Evolutionary conservation across 2,888 invertebrate genomes (phyloP).

Genomic region (Acanthoscelides obtectus): DNA sequence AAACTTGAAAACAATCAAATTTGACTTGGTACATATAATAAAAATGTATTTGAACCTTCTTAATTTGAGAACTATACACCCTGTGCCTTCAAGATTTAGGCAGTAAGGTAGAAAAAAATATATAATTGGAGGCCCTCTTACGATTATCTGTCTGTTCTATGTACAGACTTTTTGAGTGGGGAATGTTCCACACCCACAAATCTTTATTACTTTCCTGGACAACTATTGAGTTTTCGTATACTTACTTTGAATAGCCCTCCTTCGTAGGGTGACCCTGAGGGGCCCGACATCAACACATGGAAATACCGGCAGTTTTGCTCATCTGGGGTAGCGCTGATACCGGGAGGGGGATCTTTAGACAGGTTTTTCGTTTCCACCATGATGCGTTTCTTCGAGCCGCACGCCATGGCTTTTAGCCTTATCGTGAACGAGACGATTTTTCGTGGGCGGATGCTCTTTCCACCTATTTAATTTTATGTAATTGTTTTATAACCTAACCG

Average conservation of each 20-base stretch:
- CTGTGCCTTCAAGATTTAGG: too few species aligned
- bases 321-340: slow-evolving; percentile 94
- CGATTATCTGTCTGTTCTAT: too few species aligned
- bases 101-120: too few species aligned
- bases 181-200: too few species aligned
- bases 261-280: slow-evolving; percentile 95
- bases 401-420: slow-evolving; percentile 31
- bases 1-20: too few species aligned
- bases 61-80: too few species aligned
- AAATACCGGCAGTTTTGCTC: slow-evolving; percentile 89
- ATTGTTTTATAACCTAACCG: not conserved
- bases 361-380: slow-evolving; percentile 96
- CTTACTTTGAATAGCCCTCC: slow-evolving; percentile 75
- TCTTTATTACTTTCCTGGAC: not conserved
- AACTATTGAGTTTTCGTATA: not conserved
- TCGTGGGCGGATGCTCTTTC: not conserved
- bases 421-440: not conserved
- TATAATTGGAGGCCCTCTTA: too few species aligned
- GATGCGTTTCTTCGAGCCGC: slow-evolving; percentile 72
- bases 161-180: too few species aligned
- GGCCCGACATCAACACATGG: slow-evolving; percentile 93
- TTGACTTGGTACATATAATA: too few species aligned
- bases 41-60: too few species aligned
- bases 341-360: slow-evolving; percentile 96
- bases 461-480: not conserved